phyloP scores from a whole-genome alignment of 2,113 vertebrate species.

The Morone chrysops region DNA sequence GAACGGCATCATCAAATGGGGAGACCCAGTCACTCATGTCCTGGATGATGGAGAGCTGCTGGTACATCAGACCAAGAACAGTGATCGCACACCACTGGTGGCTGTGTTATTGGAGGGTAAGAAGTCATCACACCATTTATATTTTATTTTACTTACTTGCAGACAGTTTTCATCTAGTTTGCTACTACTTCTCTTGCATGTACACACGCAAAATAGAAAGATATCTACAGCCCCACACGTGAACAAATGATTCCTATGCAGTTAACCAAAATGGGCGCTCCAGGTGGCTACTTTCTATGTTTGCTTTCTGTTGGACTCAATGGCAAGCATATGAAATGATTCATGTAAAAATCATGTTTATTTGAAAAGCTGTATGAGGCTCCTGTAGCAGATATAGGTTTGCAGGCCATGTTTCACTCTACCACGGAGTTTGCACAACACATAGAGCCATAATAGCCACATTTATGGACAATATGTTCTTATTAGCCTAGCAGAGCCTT shows the following conservation, averaged over 20 bases:
- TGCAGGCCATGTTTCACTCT: too few species aligned
- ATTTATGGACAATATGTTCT: too few species aligned
- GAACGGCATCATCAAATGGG: conserved; percentile 99
- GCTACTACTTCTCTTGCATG: background rate
- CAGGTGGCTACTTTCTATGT: background rate
- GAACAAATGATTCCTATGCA: background rate
- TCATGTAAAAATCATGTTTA: background rate
- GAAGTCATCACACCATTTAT: background rate
- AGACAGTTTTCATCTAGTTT: background rate
- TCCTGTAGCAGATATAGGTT: too few species aligned
- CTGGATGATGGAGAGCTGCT: conserved; percentile 97
- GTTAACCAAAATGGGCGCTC: background rate
- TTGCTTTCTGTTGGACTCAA: background rate
- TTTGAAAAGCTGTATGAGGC: background rate
- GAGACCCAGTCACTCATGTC: conserved; percentile 93
- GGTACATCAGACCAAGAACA: conserved; percentile 98
- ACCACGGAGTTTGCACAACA: too few species aligned
- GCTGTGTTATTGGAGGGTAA: conserved; percentile 96
- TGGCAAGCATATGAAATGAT: background rate
- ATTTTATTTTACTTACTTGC: background rate
- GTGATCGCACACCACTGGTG: conserved; percentile 96
- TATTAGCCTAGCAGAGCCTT: too few species aligned
- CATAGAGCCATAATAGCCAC: too few species aligned
- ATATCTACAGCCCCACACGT: background rate
- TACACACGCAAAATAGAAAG: background rate